A percentile compares a stretch with the other conserved stretches of the same genome.
phyloP scores from a whole-genome alignment of 1,140 invertebrate genomes.

The Melitaea cinxia region DNA sequence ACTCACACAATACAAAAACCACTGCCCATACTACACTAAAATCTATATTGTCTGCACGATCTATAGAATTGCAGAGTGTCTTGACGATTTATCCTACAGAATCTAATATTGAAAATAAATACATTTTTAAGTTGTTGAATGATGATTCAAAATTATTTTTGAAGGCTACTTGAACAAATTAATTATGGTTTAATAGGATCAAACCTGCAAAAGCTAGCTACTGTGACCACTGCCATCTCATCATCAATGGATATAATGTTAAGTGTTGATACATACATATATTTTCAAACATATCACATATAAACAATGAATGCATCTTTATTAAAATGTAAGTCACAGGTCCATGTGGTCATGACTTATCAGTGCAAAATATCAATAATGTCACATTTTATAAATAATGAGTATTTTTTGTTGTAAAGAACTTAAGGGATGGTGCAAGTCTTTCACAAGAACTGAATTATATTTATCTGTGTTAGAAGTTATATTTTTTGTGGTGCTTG shows the following conservation, averaged over 20 bases:
- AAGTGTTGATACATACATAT: slow-evolving; percentile 1
- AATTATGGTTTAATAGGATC: background rate
- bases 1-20: no score
- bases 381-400: slow-evolving; percentile 46
- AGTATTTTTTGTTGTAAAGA: slow-evolving; percentile 57
- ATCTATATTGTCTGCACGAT: no score
- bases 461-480: slow-evolving; percentile 49
- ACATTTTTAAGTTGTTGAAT: no score
- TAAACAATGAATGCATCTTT: background rate
- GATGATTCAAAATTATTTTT: no score
- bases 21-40: no score
- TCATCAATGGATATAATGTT: background rate
- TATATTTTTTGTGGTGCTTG: slow-evolving; percentile 49
- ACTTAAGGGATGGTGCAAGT: slow-evolving; percentile 62
- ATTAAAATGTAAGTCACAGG: background rate
- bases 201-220: no score
- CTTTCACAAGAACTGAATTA: slow-evolving; percentile 62
- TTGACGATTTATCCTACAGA: no score
- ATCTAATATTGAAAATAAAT: no score
- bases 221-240: no score
- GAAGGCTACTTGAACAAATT: no score
- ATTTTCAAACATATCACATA: background rate
- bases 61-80: no score
- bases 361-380: slow-evolving; percentile 22
- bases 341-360: slow-evolving; percentile 40